Evolutionary conservation across 2,113 vertebrate species (phyloP), one percentile per base, ranked within the genome.

Genomic region (Caretta caretta): DNA sequence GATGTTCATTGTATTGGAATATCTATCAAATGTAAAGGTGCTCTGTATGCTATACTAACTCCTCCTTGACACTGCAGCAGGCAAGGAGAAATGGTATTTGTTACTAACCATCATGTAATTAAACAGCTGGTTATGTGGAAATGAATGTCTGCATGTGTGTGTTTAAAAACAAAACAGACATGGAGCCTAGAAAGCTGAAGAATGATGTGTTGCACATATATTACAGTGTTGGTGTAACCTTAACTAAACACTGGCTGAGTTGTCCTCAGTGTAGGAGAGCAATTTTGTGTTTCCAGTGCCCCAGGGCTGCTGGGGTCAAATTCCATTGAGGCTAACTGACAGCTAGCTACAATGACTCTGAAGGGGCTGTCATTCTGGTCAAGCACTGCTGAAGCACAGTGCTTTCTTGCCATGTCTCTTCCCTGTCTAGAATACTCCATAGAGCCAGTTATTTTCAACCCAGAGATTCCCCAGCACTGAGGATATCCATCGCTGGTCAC

Each of bases 251-350:
- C 19, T 53, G 65, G 65, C 8, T 72, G 16, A 81, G 25, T 72
- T 42, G 13, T 0, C 0, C 7, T 1, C 0, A 4, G n/a, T 27
- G 29, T n/a, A 6, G 0, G 0, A 51, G 6, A 1, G 2, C 49
- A 10, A 48, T 84, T 84, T 46, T 25, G 54, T n/a, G 14, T 65
- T 49, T 31, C 19, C 27, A 87, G 59, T 16, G 80, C 24, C 69
- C 14, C 10, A 14, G 22, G 59, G 29, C 57, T 76, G 75, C 25
- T 20, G 59, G 75, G n/a, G 20, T 17, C n/a, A 19, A n/a, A 35
- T 72, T 72, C 69, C n/a, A 3, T 38, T 72, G n/a, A 11, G n/a
- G n/a, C 35, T 72, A 19, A 72, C n/a, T 72, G 35, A 22, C n/a
- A 38, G n/a, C 35, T 72, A 38, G 8, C 69, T 72, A 19, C 17